Evolutionary conservation across 2,797 vertebrate genomes (phyloP), one percentile per base, ranked within the genome.

Genomic region (Bufotes viridis): DNA sequence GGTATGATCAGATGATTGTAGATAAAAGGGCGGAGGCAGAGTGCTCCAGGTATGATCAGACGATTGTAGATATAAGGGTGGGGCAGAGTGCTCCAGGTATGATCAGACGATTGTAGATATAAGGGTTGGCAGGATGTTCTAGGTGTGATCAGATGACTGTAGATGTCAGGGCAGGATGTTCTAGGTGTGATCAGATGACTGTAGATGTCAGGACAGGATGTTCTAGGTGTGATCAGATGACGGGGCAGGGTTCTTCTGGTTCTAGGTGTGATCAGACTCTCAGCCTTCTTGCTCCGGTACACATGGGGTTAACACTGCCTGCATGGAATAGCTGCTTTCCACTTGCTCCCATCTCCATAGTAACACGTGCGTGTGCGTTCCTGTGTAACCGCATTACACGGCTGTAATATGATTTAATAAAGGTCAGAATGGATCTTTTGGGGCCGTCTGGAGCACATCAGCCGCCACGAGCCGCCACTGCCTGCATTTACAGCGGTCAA

Each of bases 341-440:
- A 7, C 81, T 70, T 7, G 15, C 17, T 84, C 26, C 24, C 51
- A 67, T 87, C 24, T 60, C 85, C 85, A 89, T 89, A 51, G 84
- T 18, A 86, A 89, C 88, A 1, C 74, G 13, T 87, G 80, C 60
- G 63, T 60, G 81, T 78, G 60, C 18, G 26, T 51, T 72, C n/a
- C 78, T 15, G 22, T 61, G 15, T 90, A 89, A 89, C 83, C 42
- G 7, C 80, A 89, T 89, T 86, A 89, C 83, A 67, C 14, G 57
- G n/a, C 58, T 81, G 57, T 85, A 85, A 89, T 89, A 89, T 89
- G 78, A 89, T 89, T 86, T 85, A 76, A 89, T 89, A 82, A 81
- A 61, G 70, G 69, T 42, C 78, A 81, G 67, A 75, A 85, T 85
- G 78, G 82, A 85, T 85, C 87, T 79, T 82, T 42, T 51, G 34